Evolutionary conservation across 2,888 invertebrate species (phyloP).

Genomic region (Eristalis arbustorum): DNA sequence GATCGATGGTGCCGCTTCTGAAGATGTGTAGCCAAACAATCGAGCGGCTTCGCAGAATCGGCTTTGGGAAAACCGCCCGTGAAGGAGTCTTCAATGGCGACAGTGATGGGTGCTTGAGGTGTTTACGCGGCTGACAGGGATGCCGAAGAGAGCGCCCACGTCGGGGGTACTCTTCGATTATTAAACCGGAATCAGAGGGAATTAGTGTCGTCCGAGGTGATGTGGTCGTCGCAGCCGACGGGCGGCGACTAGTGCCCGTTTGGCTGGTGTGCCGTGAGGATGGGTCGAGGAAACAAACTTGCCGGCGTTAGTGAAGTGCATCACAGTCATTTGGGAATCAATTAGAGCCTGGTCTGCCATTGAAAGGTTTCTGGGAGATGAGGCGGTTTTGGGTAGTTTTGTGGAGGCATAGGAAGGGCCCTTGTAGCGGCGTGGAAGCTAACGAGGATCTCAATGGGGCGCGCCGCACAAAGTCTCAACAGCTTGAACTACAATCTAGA

Average conservation of each 20-base stretch:
- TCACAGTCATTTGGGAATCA: too few species aligned
- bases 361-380: too few species aligned
- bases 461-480: not conserved
- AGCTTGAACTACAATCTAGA: conserved; percentile 1
- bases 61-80: conserved; percentile 13
- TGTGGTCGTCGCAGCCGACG: not conserved
- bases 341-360: too few species aligned
- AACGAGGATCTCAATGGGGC: not conserved
- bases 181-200: not conserved
- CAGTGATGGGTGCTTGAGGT: not conserved
- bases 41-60: not conserved
- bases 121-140: not conserved
- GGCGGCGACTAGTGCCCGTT: not conserved
- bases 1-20: not conserved
- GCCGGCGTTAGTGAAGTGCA: too few species aligned
- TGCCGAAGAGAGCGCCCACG: not conserved
- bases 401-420: conserved; percentile 37
- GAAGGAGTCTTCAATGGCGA: not conserved
- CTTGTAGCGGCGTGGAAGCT: conserved; percentile 63
- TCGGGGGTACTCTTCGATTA: not conserved
- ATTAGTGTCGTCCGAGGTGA: not conserved
- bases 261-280: not conserved
- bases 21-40: conserved; percentile 5
- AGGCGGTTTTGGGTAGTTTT: not conserved
- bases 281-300: too few species aligned